Evolutionary conservation across 2,888 invertebrate genomes (phyloP).

Genomic region (Drosophila melanosoma): DNA sequence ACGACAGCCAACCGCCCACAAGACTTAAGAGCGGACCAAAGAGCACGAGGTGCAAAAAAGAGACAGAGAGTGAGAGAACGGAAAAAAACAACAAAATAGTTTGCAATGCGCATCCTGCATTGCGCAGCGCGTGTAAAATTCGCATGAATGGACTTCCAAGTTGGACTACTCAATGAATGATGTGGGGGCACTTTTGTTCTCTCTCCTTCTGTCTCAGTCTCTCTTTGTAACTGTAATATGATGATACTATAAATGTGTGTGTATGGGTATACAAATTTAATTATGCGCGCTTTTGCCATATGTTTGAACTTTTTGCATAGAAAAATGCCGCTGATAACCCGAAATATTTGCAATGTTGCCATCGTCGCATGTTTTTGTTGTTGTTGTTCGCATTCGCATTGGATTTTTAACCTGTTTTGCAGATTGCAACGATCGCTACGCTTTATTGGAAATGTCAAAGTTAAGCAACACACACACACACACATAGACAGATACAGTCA

Average conservation of each 20-base stretch:
- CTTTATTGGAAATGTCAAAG: conserved; percentile 75
- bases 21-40: conserved; percentile 51
- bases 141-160: conserved; percentile 69
- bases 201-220: conserved; percentile 12
- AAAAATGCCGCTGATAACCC: conserved; percentile 53
- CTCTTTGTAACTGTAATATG: conserved; percentile 49
- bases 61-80: conserved; percentile 39
- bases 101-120: conserved; percentile 73
- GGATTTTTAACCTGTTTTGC: conserved; percentile 74
- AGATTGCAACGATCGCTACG: conserved; percentile 66
- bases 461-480: conserved; percentile 71
- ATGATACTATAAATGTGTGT: conserved; percentile 37
- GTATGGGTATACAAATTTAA: conserved; percentile 56
- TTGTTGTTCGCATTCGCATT: conserved; percentile 61
- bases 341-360: conserved; percentile 71
- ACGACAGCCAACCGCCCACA: conserved; percentile 61
- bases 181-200: conserved; percentile 13
- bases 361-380: conserved; percentile 31
- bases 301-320: conserved; percentile 66
- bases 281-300: conserved; percentile 78
- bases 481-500: conserved; percentile 18
- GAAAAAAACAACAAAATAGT: conserved; percentile 20
- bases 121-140: conserved; percentile 77
- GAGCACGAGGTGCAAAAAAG: conserved; percentile 39
- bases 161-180: conserved; percentile 64